Conservation (phyloP, 2,113 vertebrate species). For the Notothenia rossii region DNA sequence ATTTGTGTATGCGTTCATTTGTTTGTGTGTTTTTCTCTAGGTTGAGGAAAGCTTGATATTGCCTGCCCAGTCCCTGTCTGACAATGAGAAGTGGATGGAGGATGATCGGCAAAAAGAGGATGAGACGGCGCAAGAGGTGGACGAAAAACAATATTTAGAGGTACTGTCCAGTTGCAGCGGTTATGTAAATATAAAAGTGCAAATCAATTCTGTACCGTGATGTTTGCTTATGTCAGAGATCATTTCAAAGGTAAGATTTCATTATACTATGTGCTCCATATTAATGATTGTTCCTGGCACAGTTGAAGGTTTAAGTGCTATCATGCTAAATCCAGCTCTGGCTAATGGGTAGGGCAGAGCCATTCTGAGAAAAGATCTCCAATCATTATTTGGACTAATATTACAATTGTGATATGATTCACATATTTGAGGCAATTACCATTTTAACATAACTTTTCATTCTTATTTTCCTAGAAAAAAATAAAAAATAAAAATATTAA, state of each 20-base stretch:
- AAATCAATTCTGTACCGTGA: too few relatives aligned
- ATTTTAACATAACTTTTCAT: too few relatives aligned
- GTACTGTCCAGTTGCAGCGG: conserved; percentile 19
- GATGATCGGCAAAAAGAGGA: conserved; percentile 61
- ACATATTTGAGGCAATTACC: too few relatives aligned
- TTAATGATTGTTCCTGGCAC: conserved; percentile 42
- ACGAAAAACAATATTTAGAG: conserved; percentile 62
- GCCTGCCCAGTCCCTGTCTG: conserved; percentile 52
- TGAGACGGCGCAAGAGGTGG: conserved; percentile 66
- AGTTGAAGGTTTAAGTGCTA: conserved; percentile 29
- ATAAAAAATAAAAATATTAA: too few relatives aligned
- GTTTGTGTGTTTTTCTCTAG: conserved; percentile 64
- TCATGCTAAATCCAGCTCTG: conserved; percentile 3
- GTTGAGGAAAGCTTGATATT: conserved; percentile 73
- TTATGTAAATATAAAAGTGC: neutral
- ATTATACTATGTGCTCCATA: neutral
- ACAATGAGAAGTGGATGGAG: conserved; percentile 54
- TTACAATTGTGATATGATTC: too few relatives aligned
- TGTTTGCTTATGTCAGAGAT: neutral
- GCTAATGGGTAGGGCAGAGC: conserved; percentile 17
- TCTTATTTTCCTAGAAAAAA: too few relatives aligned
- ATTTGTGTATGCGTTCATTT: neutral
- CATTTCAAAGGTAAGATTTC: neutral
- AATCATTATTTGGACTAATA: too few relatives aligned
- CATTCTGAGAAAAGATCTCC: too few relatives aligned